These are phyloP conservation scores for Atta colombica DNA, from an alignment of 1,140 invertebrate species.

Conservation along the genomic window DNA sequence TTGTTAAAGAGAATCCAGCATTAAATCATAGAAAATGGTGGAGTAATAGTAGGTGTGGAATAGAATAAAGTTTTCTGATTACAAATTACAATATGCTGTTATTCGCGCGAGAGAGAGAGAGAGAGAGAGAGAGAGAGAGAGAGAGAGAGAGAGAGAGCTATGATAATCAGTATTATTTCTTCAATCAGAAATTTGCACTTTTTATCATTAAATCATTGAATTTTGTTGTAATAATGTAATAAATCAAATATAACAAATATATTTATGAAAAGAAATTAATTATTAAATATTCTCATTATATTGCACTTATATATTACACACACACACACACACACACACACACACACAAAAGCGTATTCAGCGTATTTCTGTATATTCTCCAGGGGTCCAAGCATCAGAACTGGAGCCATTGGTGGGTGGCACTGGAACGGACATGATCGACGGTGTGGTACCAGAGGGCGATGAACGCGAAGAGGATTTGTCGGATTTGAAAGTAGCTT, in stretches of 20 bases:
- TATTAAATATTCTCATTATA: neutral
- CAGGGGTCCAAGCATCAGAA: conserved; percentile 88
- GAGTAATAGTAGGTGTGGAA: neutral
- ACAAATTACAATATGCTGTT: neutral
- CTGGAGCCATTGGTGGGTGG: conserved; percentile 93
- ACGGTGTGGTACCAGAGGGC: conserved; percentile 87
- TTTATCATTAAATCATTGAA: neutral
- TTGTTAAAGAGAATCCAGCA: neutral
- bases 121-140: too few relatives aligned
- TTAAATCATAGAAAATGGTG: neutral
- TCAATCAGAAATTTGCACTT: neutral
- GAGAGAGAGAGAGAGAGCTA: too few relatives aligned
- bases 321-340: too few relatives aligned
- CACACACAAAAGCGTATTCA: neutral
- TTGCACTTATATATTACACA: too few relatives aligned
- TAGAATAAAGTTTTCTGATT: neutral
- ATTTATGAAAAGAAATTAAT: neutral
- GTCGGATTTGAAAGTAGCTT: conserved; percentile 80
- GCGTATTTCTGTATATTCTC: neutral
- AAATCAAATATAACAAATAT: neutral
- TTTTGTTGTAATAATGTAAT: neutral
- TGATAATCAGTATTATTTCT: neutral
- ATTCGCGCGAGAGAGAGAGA: neutral
- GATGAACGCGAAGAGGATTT: conserved; percentile 86
- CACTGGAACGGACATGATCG: conserved; percentile 88